These are phyloP conservation scores for Gambelia wislizenii DNA, from an alignment of 2,797 vertebrate species.

Conservation along the genomic window DNA sequence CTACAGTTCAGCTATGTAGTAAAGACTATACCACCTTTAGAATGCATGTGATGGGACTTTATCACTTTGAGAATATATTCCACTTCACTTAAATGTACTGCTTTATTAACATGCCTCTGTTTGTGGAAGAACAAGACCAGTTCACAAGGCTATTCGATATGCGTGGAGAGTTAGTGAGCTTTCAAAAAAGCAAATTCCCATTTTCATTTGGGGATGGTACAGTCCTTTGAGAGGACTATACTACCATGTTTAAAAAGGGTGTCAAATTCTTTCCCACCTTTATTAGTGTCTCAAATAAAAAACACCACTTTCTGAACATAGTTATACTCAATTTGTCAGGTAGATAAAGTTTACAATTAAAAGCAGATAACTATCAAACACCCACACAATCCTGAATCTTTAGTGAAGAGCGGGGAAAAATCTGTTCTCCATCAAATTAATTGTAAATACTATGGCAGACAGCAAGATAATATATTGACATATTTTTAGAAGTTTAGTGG, in stretches of 20 bases:
- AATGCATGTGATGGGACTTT: neutral
- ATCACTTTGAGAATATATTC: neutral
- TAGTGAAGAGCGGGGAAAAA: slow-evolving; percentile 1
- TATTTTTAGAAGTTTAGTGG: slow-evolving; percentile 69
- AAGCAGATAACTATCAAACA: slow-evolving; percentile 17
- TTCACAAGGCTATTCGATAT: neutral
- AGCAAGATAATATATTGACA: slow-evolving; percentile 65
- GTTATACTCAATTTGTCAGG: slow-evolving; percentile 21
- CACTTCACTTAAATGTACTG: neutral
- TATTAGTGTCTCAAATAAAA: slow-evolving; percentile 14
- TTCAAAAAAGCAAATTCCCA: neutral
- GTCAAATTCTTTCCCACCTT: neutral
- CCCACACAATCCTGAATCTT: slow-evolving; percentile 33
- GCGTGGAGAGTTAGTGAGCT: neutral
- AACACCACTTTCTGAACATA: neutral
- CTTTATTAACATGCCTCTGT: neutral
- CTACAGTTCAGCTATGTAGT: neutral
- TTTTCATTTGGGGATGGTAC: neutral
- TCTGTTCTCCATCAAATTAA: slow-evolving; percentile 41
- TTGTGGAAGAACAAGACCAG: neutral
- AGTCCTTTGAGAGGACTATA: neutral
- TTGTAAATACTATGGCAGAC: slow-evolving; percentile 55
- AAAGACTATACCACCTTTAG: neutral
- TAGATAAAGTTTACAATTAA: slow-evolving; percentile 34
- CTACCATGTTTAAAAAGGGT: neutral